Percentiles rank a stretch among this genome's conserved stretches.
phyloP scores from a whole-genome alignment of 1,140 invertebrate species.

The Ceratosolen solmsi region DNA sequence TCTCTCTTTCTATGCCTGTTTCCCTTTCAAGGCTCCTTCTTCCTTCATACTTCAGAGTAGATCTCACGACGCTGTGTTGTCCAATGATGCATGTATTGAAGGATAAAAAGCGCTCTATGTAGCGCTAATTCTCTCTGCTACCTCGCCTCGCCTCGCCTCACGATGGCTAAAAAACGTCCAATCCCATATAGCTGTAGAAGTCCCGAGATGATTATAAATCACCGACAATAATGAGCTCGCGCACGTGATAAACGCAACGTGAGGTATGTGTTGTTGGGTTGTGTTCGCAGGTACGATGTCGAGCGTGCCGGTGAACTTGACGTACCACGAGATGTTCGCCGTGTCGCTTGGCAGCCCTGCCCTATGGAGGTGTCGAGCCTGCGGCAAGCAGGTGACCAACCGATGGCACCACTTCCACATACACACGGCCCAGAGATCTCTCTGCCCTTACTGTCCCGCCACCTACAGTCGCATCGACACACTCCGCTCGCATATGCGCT shows the following conservation, averaged over 20 bases:
- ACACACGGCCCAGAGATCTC: constrained; percentile 84
- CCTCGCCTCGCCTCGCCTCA: too few relatives aligned
- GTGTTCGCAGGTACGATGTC: constrained; percentile 65
- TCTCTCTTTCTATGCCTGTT: not conserved
- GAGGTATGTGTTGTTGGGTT: constrained; percentile 32
- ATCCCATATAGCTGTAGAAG: not conserved
- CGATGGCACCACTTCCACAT: constrained; percentile 90
- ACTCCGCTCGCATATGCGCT: constrained; percentile 82
- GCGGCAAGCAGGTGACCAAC: constrained; percentile 89
- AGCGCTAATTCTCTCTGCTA: too few relatives aligned
- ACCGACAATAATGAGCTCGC: not conserved
- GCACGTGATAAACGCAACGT: constrained; percentile 24
- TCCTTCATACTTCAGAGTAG: not conserved
- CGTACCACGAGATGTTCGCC: constrained; percentile 87
- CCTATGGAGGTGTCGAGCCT: constrained; percentile 84
- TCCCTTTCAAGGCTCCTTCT: not conserved
- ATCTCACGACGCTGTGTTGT: not conserved
- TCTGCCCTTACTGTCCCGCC: constrained; percentile 87
- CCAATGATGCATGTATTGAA: not conserved
- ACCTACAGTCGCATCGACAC: constrained; percentile 90
- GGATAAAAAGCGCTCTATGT: too few relatives aligned
- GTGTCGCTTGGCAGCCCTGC: constrained; percentile 79
- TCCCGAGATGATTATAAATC: too few relatives aligned
- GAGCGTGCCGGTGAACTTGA: constrained; percentile 74
- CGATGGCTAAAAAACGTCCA: too few relatives aligned